Evolutionary conservation across 2,113 vertebrate species (phyloP), one percentile per base, ranked within the genome.

Genomic region (Pelecanus crispus): DNA sequence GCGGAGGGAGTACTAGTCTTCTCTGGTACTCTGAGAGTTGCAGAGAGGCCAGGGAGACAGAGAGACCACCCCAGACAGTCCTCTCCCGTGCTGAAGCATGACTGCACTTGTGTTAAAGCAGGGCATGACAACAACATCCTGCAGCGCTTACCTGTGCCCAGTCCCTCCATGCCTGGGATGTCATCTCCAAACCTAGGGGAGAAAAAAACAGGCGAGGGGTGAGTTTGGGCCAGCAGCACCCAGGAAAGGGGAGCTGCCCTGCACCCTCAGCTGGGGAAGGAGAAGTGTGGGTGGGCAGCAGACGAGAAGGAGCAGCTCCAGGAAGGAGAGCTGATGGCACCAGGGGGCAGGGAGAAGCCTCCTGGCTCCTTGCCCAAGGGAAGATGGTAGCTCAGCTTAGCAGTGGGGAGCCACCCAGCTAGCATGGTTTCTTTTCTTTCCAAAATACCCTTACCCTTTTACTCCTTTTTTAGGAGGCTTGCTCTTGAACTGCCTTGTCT

Each of bases 381-480:
- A 80, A 55, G 20, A 18, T 6, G 45, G 21, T 53, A 22, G 8
- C 28, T 15, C 53, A 58, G 3, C 6, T n/a, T 22, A 74, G 24
- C 34, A 17, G 21, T 21, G n/a, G 13, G 55, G 28, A 79, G 11
- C 13, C 47, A 50, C 26, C 13, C 5, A 13, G 8, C 32, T 17
- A 40, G 26, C 38, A 56, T 0, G 3, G n/a, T 16, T 81, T 62
- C 4, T 88, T 67, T 70, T 71, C 40, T 52, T 81, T 92, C 36
- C 26, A 49, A 52, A 67, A 73, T n/a, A 28, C 10, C 67, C 97
- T 97, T 98, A 99, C 99, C 99, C 99, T 97, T 99, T 99, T 91
- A 99, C 98, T 75, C 99, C 99, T 88, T 99, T 99, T 94, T 99
- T 99, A 22, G 99, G 99, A 31, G 99, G 99, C 95, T 99, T 99